Conservation (phyloP, 2,888 invertebrate species). For the Dasysyrphus tricinctus region DNA sequence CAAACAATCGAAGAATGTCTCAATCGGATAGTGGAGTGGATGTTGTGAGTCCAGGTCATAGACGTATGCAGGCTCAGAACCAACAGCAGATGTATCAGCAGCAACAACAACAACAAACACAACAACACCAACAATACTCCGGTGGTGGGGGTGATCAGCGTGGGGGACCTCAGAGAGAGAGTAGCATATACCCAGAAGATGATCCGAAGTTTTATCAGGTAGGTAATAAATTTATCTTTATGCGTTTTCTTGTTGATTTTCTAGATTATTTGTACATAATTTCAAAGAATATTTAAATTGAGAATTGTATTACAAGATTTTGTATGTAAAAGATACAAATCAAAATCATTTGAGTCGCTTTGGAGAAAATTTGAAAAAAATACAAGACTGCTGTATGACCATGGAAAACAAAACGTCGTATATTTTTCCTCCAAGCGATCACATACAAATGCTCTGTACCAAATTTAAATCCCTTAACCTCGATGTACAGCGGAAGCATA, state of each 20-base stretch:
- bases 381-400: too few relatives aligned
- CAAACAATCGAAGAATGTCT: slow-evolving; percentile 86
- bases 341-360: too few relatives aligned
- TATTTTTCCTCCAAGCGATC: too few relatives aligned
- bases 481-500: too few relatives aligned
- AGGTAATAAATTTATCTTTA: slow-evolving; percentile 77
- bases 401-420: too few relatives aligned
- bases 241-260: neutral
- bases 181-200: slow-evolving; percentile 85
- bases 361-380: too few relatives aligned
- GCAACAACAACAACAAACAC: slow-evolving; percentile 78
- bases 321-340: too few relatives aligned
- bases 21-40: slow-evolving; percentile 85
- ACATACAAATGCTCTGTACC: too few relatives aligned
- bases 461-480: too few relatives aligned
- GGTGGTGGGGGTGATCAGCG: slow-evolving; percentile 45
- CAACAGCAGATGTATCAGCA: slow-evolving; percentile 84
- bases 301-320: too few relatives aligned
- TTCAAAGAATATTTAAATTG: too few relatives aligned
- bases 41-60: slow-evolving; percentile 81
- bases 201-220: slow-evolving; percentile 87
- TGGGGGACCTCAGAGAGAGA: slow-evolving; percentile 79
- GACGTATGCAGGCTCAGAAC: slow-evolving; percentile 80
- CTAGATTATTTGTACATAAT: too few relatives aligned
- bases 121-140: slow-evolving; percentile 79